A percentile compares a stretch with the other conserved stretches of the same genome.
These are phyloP conservation scores for Odontesthes bonariensis DNA, from an alignment of 2,113 vertebrate genomes.

Conservation along the genomic window DNA sequence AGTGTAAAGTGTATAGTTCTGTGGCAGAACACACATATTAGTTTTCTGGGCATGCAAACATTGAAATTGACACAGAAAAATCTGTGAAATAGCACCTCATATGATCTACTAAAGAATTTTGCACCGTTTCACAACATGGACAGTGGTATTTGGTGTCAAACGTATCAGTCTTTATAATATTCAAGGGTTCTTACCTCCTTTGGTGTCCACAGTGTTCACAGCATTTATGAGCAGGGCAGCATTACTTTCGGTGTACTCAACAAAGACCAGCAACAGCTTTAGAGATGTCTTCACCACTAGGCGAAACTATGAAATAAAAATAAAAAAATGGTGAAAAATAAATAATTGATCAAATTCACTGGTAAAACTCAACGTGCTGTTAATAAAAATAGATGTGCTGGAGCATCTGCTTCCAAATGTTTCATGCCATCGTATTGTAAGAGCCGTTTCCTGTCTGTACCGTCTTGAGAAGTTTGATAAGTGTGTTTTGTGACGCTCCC, in stretches of 20 bases:
- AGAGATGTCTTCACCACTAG: conserved; percentile 96
- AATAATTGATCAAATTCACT: background rate
- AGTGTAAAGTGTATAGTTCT: background rate
- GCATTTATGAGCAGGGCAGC: conserved; percentile 88
- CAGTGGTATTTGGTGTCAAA: background rate
- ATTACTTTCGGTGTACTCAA: conserved; percentile 94
- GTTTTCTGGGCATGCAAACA: background rate
- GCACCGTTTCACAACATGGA: background rate
- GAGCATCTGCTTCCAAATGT: background rate
- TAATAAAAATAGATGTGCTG: background rate
- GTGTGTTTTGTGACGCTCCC: conserved; percentile 7
- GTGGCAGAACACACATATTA: background rate
- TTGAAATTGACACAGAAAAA: background rate
- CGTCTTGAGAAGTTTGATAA: conserved; percentile 52
- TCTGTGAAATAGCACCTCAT: background rate
- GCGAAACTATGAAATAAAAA: conserved; percentile 86
- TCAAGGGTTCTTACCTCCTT: conserved; percentile 83
- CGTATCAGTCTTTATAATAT: background rate
- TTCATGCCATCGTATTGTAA: background rate
- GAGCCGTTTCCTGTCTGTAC: conserved; percentile 45
- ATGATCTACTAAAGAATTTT: background rate
- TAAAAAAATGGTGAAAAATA: background rate
- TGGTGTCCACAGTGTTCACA: conserved; percentile 85
- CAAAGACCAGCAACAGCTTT: conserved; percentile 96
- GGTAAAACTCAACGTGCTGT: background rate